These are phyloP conservation scores for Thereuonema tuberculata DNA, from an alignment of 1,140 invertebrate genomes.

Conservation along the genomic window DNA sequence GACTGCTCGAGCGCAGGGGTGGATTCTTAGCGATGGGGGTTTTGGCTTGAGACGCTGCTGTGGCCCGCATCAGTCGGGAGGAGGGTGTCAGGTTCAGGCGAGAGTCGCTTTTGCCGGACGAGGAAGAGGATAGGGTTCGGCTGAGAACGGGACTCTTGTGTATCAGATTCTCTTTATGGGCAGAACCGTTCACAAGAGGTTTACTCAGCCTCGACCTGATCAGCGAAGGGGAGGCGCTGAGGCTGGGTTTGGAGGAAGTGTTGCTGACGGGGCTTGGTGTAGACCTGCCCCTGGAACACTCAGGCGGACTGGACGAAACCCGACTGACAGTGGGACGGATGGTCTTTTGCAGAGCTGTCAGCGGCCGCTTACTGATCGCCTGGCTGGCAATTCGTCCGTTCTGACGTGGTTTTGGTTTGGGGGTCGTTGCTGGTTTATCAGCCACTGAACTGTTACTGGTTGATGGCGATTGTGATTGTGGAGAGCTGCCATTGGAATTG, in stretches of 20 bases:
- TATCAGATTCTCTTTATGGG: neutral
- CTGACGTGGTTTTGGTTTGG: neutral
- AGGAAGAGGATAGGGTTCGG: no score
- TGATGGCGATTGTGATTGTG: neutral
- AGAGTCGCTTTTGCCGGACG: no score
- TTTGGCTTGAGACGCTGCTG: neutral
- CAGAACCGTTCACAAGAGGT: neutral
- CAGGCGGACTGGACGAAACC: neutral
- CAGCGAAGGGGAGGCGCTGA: no score
- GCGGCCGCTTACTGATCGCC: neutral
- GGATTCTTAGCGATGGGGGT: no score
- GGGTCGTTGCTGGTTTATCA: no score
- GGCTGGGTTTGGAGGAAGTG: neutral
- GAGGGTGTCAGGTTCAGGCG: no score
- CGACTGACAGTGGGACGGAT: neutral
- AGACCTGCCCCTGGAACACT: neutral
- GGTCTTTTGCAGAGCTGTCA: neutral
- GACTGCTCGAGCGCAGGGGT: no score
- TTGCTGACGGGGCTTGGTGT: neutral
- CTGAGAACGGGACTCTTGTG: no score
- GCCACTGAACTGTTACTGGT: neutral
- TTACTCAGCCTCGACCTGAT: neutral
- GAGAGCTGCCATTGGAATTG: no score
- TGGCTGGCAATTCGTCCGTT: neutral
- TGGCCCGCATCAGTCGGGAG: conserved; percentile 2